Base-by-base conservation (phyloP, 92 coral and sea anemone species). In the Pocillopora grandis region DNA sequence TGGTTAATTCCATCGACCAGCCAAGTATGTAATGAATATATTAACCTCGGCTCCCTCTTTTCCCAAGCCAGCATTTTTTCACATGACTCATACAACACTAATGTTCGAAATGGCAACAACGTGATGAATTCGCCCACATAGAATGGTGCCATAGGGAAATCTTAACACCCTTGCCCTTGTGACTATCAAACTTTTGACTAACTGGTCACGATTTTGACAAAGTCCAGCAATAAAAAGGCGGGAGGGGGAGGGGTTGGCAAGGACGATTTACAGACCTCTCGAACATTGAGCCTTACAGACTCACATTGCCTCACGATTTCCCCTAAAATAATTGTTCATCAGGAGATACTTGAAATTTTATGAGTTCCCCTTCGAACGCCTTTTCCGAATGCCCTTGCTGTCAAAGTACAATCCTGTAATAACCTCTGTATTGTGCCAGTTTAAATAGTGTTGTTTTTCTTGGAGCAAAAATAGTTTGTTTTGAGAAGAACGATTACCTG, bases 401-500 rank as follows among this genome's bases (percentile, higher is more conserved):
- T 68, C 73, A 12, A 70, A 18, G 49, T 49, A 33, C 75, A 7
- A 5, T 37, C 75, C 21, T 31, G n/a, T 70, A 68, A 70, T 70
- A 20, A 70, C 5, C 56, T 35, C 56, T 27, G 58, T 72, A 72
- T 72, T 71, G 72, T 48, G 20, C 65, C 31, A 64, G 82, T 78
- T 62, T 27, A 14, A 66, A 52, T 66, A 79, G 12, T 52, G 11
- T 79, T 66, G 76, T 69, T 68, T 57, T 70, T 68, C 76, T 80
- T 69, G 84, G 76, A 69, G 49, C 72, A 49, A 58, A 80, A 80
- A 68, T 80, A 80, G 67, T 69, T 68, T 80, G 76, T 71, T 81
- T 81, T 71, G 70, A 37, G 42, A 27, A 58, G 17, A n/a, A 58
- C 69, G 63, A 71, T 59, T 59, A 42, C 21, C 70, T 9, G 85